These are phyloP conservation scores for Apeltes quadracus DNA, from an alignment of 2,113 vertebrate species.

Conservation along the genomic window DNA sequence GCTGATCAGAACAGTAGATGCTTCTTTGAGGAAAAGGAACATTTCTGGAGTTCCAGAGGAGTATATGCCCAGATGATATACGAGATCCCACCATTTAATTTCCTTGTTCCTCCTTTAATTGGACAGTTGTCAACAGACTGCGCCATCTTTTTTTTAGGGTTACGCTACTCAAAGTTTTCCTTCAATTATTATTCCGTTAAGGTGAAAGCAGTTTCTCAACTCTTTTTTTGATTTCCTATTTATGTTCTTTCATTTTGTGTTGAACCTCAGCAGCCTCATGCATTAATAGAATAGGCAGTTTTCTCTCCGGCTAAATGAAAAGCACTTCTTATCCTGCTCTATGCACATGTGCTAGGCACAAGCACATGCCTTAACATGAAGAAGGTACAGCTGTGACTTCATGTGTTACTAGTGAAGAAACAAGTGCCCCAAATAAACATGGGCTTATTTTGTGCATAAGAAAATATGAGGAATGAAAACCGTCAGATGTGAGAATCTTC, in stretches of 20 bases:
- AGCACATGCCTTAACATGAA: constrained; percentile 73
- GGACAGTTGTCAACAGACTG: constrained; percentile 12
- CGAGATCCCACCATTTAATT: constrained; percentile 14
- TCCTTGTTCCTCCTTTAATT: constrained; percentile 11
- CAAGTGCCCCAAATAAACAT: constrained; percentile 34
- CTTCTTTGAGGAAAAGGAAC: constrained; percentile 84
- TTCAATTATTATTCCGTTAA: constrained; percentile 20
- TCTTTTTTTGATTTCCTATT: constrained; percentile 13
- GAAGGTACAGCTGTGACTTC: constrained; percentile 57
- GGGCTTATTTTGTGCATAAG: constrained; percentile 54
- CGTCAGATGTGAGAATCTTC: constrained; percentile 23
- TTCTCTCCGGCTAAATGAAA: constrained; percentile 41
- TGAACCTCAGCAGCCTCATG: constrained; percentile 27
- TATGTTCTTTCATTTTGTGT: constrained; percentile 20
- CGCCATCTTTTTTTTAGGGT: constrained; percentile 30
- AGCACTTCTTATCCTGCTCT: constrained; percentile 56
- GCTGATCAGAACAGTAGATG: constrained; percentile 90
- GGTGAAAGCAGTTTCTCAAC: constrained; percentile 23
- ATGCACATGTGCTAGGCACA: constrained; percentile 71
- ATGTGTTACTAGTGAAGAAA: constrained; percentile 28
- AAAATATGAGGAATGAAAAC: constrained; percentile 23
- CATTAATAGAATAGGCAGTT: constrained; percentile 17
- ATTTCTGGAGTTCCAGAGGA: constrained; percentile 90
- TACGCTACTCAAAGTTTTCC: constrained; percentile 8
- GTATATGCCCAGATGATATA: constrained; percentile 93